phyloP scores from a whole-genome alignment of 2,888 invertebrate genomes.

The Monochamus alternatus region DNA sequence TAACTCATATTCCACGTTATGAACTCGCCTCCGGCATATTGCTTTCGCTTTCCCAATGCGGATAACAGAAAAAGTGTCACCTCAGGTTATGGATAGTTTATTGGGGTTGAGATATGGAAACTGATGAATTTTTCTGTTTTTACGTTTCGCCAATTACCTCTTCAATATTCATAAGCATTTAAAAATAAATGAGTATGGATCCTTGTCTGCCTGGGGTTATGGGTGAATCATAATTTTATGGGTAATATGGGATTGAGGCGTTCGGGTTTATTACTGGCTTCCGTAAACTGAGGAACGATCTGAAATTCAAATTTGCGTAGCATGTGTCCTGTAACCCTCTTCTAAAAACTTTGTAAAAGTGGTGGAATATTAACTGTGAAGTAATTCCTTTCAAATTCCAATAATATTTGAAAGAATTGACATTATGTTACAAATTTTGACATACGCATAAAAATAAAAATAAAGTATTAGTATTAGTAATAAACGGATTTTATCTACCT shows the following conservation, averaged over 20 bases:
- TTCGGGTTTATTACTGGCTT: not conserved
- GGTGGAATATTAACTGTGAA: too few relatives aligned
- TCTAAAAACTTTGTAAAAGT: too few relatives aligned
- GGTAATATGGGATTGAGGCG: not conserved
- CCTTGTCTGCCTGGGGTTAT: too few relatives aligned
- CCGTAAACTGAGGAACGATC: not conserved
- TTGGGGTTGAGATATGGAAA: slow-evolving; percentile 37
- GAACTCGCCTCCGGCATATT: slow-evolving; percentile 48
- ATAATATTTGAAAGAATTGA: too few relatives aligned
- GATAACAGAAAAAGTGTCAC: slow-evolving; percentile 44
- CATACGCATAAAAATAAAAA: too few relatives aligned
- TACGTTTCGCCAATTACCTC: slow-evolving; percentile 33
- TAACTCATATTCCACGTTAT: slow-evolving; percentile 45
- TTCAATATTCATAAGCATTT: slow-evolving; percentile 36
- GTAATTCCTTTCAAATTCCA: too few relatives aligned
- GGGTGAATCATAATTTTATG: slow-evolving; percentile 3
- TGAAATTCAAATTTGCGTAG: too few relatives aligned
- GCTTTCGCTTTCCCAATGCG: slow-evolving; percentile 44
- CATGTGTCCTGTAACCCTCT: too few relatives aligned
- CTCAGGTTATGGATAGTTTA: slow-evolving; percentile 43
- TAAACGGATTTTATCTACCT: too few relatives aligned
- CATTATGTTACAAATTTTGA: too few relatives aligned
- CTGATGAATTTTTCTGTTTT: slow-evolving; percentile 34
- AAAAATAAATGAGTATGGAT: slow-evolving; percentile 26
- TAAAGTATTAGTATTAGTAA: too few relatives aligned